Base-by-base conservation (phyloP, 2,113 vertebrate genomes). In the Halcyon senegalensis region DNA sequence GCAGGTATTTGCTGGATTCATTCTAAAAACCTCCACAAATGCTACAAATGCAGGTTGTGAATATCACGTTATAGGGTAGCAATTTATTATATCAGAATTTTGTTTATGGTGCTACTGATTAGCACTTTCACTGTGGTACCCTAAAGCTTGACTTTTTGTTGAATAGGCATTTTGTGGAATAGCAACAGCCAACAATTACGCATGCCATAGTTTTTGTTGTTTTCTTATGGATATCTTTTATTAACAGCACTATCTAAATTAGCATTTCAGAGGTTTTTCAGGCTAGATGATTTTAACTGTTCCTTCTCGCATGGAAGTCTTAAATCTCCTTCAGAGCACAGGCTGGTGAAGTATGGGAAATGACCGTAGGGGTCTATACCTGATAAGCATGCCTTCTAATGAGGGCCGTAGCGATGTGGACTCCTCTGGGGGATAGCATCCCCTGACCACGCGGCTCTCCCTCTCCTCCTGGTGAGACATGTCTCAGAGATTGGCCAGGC, bases 31-130 rank as follows among this genome's bases (percentile, higher is more conserved):
- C 56, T 88, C 50, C 59, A 62, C 69, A 89, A 93, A 55, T 59
- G 35, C 27, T 78, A 13, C 48, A 89, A 91, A 66, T 70, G 50
- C 50, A 63, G 74, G n/a, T 92, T 95, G 82, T 77, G 76, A 93
- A 70, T 90, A 27, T 67, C 72, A 39, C 53, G 16, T 48, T 63
- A 80, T 27, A 62, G 56, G 33, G 66, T 72, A 82, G 69, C 80
- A 87, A 78, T 96, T 96, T 92, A 74, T 94, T 76, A 60, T 84
- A 76, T 48, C 30, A 4, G 89, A 86, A 89, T 95, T 94, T 92
- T 56, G 23, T 89, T 86, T 91, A 50, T 81, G 59, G 62, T 2
- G 5, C 66, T 79, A 7, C 70, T 82, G 81, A 89, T 94, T 59
- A 91, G 89, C 77, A 62, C 31, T 66, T 94, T 69, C 69, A 55